Percentiles rank a stretch among this genome's conserved stretches.
Conservation (phyloP, 1,140 invertebrate genomes). For the Zaprionus kolodkinae region DNA sequence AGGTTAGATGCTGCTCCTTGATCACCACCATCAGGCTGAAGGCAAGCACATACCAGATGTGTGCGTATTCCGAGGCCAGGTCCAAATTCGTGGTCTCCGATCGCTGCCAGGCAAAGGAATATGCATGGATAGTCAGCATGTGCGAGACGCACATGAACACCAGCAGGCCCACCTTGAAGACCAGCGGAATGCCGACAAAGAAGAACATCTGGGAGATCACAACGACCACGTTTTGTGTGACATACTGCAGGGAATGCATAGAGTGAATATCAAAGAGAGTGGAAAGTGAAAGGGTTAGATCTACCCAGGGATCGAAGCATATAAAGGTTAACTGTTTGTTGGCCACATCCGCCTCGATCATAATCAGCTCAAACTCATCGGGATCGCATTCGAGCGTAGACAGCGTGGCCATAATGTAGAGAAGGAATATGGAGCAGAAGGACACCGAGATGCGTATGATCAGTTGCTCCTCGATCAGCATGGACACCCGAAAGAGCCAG, state of each 20-base stretch:
- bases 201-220: constrained; percentile 90
- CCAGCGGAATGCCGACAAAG: constrained; percentile 92
- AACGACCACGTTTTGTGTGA: constrained; percentile 91
- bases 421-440: constrained; percentile 1
- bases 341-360: constrained; percentile 31
- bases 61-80: constrained; percentile 15
- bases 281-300: background rate
- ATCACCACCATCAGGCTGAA: constrained; percentile 22
- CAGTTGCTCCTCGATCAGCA: constrained; percentile 20
- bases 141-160: constrained; percentile 14
- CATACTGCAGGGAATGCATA: constrained; percentile 86
- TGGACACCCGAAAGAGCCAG: constrained; percentile 13
- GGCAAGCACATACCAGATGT: constrained; percentile 40
- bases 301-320: constrained; percentile 78
- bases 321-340: background rate
- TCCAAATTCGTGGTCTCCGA: constrained; percentile 91
- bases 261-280: background rate
- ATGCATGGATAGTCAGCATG: constrained; percentile 85
- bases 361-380: constrained; percentile 25
- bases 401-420: constrained; percentile 19
- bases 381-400: constrained; percentile 29
- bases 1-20: constrained; percentile 35
- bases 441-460: constrained; percentile 5
- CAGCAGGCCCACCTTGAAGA: constrained; percentile 88
- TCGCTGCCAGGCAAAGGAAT: constrained; percentile 86